Evolutionary conservation across 1,140 invertebrate genomes (phyloP).

Genomic region (Drosophila athabasca): DNA sequence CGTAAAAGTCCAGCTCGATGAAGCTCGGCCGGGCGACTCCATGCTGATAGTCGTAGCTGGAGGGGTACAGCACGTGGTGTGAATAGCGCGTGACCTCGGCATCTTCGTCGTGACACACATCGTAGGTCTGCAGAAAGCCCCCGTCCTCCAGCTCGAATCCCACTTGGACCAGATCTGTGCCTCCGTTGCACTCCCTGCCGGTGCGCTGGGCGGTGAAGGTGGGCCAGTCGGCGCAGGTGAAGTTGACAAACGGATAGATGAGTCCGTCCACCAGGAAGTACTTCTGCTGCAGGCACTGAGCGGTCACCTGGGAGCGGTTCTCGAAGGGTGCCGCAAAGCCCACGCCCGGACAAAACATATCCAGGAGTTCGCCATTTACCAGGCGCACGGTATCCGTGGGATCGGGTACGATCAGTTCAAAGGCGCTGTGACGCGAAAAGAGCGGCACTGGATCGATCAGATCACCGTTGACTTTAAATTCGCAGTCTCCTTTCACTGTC

Average conservation of each 20-base stretch:
- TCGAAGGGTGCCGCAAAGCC: constrained; percentile 60
- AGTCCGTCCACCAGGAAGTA: constrained; percentile 71
- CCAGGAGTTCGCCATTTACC: constrained; percentile 64
- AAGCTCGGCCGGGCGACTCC: constrained; percentile 75
- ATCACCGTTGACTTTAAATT: constrained; percentile 72
- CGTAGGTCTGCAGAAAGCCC: constrained; percentile 80
- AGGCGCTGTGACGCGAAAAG: constrained; percentile 52
- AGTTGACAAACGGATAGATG: constrained; percentile 70
- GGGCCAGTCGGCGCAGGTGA: constrained; percentile 68
- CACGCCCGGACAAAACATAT: constrained; percentile 70
- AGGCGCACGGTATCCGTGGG: constrained; percentile 68
- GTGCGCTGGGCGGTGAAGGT: constrained; percentile 74
- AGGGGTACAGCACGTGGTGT: constrained; percentile 77
- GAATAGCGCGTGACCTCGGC: constrained; percentile 83
- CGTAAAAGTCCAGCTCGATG: constrained; percentile 74
- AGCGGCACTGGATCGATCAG: constrained; percentile 73
- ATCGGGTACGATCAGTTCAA: constrained; percentile 68
- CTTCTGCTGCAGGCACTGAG: constrained; percentile 67
- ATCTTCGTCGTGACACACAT: constrained; percentile 84
- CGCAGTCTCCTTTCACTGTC: constrained; percentile 61
- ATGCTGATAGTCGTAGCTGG: constrained; percentile 75
- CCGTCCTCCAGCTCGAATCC: constrained; percentile 74
- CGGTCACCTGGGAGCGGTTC: constrained; percentile 60
- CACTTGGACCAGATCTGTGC: constrained; percentile 73
- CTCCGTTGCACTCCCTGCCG: constrained; percentile 71